phyloP scores from a whole-genome alignment of 2,888 invertebrate genomes.

The Lasius platythorax region DNA sequence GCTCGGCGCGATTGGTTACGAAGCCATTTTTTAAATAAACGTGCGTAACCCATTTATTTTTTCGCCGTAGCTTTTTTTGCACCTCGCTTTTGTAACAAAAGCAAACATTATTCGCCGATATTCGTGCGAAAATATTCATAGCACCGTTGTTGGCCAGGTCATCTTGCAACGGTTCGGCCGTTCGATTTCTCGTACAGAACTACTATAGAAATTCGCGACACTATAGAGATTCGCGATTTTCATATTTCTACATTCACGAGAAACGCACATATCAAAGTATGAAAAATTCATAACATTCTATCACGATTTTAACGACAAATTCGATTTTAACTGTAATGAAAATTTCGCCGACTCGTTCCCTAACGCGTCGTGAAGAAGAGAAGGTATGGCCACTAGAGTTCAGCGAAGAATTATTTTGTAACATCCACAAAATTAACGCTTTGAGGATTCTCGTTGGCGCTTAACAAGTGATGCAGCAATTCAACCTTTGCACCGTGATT shows the following conservation, averaged over 20 bases:
- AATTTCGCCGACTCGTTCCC: neutral
- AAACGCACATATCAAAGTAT: no score
- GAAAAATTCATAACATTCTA: neutral
- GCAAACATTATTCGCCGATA: conserved; percentile 7
- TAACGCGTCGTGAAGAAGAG: neutral
- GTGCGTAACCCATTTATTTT: conserved; percentile 15
- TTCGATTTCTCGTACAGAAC: neutral
- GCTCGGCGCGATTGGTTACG: conserved; percentile 31
- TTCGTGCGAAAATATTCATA: conserved; percentile 28
- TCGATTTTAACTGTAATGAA: neutral
- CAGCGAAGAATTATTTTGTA: neutral
- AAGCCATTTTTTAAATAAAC: conserved; percentile 43
- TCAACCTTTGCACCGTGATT: neutral
- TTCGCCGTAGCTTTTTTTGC: neutral
- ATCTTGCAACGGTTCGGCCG: conserved; percentile 4
- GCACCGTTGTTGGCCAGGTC: neutral
- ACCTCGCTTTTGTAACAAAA: conserved; percentile 19
- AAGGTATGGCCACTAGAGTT: neutral
- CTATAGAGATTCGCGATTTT: neutral
- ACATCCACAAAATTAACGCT: neutral
- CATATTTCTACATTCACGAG: neutral
- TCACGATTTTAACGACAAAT: neutral
- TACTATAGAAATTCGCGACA: neutral
- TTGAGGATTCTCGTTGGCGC: neutral
- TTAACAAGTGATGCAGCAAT: neutral